Evolutionary conservation across 2,888 invertebrate genomes (phyloP).

Genomic region (Tetrapedia diversipes): DNA sequence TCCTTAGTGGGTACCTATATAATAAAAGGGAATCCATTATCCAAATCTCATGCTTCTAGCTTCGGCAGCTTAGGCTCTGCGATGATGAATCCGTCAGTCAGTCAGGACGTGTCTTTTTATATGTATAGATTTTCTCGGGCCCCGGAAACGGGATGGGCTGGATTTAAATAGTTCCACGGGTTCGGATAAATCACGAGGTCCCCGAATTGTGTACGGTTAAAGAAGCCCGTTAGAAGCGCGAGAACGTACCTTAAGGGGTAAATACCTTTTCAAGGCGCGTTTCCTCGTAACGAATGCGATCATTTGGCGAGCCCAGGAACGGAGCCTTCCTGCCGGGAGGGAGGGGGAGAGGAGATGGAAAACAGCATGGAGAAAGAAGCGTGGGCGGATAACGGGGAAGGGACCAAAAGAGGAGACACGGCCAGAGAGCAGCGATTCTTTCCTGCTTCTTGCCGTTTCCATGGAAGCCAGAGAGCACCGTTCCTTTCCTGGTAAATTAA

Average conservation of each 20-base stretch:
- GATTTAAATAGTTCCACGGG: slow-evolving; percentile 67
- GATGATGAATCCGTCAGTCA: too few relatives aligned
- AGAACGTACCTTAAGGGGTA: slow-evolving; percentile 54
- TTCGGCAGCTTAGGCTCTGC: too few relatives aligned
- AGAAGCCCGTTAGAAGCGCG: slow-evolving; percentile 54
- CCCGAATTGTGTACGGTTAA: slow-evolving; percentile 35
- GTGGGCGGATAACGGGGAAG: slow-evolving; percentile 58
- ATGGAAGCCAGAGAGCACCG: neutral
- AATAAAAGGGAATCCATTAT: too few relatives aligned
- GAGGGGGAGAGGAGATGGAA: slow-evolving; percentile 20
- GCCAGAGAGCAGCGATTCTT: slow-evolving; percentile 26
- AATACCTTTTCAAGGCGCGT: slow-evolving; percentile 72
- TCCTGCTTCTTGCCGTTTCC: neutral
- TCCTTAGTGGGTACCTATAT: too few relatives aligned
- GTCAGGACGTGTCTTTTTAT: too few relatives aligned
- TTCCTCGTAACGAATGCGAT: slow-evolving; percentile 74
- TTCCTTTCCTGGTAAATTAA: slow-evolving; percentile 27
- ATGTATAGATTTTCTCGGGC: too few relatives aligned
- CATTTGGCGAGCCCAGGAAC: slow-evolving; percentile 66
- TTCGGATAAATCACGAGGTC: slow-evolving; percentile 59
- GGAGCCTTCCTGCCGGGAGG: slow-evolving; percentile 48
- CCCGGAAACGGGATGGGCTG: slow-evolving; percentile 39
- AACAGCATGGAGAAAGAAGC: slow-evolving; percentile 28
- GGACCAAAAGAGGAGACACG: slow-evolving; percentile 48
- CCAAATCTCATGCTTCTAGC: too few relatives aligned